These are phyloP conservation scores for Plotosus lineatus DNA, from an alignment of 2,113 vertebrate genomes.

Conservation along the genomic window DNA sequence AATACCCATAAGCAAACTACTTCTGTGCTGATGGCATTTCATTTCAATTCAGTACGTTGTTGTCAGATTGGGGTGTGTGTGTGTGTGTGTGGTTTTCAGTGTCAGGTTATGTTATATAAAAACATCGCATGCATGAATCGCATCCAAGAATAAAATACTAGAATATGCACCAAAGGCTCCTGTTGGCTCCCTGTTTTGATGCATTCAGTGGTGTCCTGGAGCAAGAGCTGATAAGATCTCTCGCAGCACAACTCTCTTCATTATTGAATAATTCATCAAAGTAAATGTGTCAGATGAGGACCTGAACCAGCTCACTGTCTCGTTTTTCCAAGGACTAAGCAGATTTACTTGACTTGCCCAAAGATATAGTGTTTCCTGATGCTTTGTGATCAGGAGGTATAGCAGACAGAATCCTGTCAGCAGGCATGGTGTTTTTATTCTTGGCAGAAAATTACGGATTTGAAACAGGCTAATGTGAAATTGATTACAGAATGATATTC, in stretches of 20 bases:
- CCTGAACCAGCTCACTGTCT: slow-evolving; percentile 38
- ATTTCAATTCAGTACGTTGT: not conserved
- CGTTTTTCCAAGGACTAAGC: slow-evolving; percentile 53
- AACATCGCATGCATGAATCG: not conserved
- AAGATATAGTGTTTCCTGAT: slow-evolving; percentile 42
- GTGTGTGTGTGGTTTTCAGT: not conserved
- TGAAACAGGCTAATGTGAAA: not conserved
- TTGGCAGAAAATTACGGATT: not conserved
- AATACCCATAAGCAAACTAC: not conserved
- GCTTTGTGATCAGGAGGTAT: slow-evolving; percentile 23
- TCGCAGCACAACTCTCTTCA: slow-evolving; percentile 43
- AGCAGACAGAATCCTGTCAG: slow-evolving; percentile 23
- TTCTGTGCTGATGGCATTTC: not conserved
- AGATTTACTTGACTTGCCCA: slow-evolving; percentile 48
- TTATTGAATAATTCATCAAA: slow-evolving; percentile 57
- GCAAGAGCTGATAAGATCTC: slow-evolving; percentile 42
- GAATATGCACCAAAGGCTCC: not conserved
- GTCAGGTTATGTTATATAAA: not conserved
- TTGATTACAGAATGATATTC: not conserved
- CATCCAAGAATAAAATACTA: slow-evolving; percentile 16
- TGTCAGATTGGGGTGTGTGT: no score
- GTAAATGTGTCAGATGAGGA: slow-evolving; percentile 52
- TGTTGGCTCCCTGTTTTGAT: slow-evolving; percentile 37
- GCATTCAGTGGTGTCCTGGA: slow-evolving; percentile 33
- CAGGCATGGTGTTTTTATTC: not conserved